Conservation (phyloP, 2,113 vertebrate species). For the Sinosuthora webbiana region DNA sequence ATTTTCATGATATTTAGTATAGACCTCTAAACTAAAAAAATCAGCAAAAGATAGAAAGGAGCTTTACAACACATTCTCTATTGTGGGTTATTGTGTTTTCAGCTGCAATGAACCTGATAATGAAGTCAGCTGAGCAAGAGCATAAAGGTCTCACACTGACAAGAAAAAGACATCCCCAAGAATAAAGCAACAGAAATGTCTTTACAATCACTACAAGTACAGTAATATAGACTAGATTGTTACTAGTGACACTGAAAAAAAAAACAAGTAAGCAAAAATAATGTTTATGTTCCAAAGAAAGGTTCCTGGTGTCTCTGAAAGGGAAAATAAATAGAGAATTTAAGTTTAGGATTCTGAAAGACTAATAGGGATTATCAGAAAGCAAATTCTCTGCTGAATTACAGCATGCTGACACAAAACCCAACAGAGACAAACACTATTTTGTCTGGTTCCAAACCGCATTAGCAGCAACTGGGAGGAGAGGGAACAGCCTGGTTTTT, state of each 20-base stretch:
- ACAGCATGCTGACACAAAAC: conserved; percentile 34
- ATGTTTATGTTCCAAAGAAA: conserved; percentile 46
- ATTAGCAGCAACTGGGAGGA: neutral
- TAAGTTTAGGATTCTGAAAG: conserved; percentile 26
- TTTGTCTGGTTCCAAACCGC: neutral
- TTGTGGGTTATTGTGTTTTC: conserved; percentile 58
- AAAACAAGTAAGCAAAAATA: conserved; percentile 29
- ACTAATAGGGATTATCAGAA: conserved; percentile 28
- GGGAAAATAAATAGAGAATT: conserved; percentile 48
- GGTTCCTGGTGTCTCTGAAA: conserved; percentile 35
- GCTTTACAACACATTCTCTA: conserved; percentile 36
- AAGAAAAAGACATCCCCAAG: conserved; percentile 51
- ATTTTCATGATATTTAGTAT: conserved; percentile 55
- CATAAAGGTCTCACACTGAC: conserved; percentile 63
- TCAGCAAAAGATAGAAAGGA: conserved; percentile 22
- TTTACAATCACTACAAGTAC: conserved; percentile 33
- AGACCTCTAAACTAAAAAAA: conserved; percentile 37
- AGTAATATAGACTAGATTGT: conserved; percentile 24
- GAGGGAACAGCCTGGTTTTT: neutral
- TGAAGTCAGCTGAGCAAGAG: conserved; percentile 53
- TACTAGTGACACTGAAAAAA: conserved; percentile 45
- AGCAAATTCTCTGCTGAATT: conserved; percentile 26
- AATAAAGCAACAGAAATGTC: conserved; percentile 5
- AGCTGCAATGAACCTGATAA: conserved; percentile 58
- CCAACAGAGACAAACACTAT: conserved; percentile 6